Evolutionary conservation across 1,140 invertebrate genomes (phyloP), one percentile per base, ranked within the genome.

Genomic region (Cyrtorhinus lividipennis): DNA sequence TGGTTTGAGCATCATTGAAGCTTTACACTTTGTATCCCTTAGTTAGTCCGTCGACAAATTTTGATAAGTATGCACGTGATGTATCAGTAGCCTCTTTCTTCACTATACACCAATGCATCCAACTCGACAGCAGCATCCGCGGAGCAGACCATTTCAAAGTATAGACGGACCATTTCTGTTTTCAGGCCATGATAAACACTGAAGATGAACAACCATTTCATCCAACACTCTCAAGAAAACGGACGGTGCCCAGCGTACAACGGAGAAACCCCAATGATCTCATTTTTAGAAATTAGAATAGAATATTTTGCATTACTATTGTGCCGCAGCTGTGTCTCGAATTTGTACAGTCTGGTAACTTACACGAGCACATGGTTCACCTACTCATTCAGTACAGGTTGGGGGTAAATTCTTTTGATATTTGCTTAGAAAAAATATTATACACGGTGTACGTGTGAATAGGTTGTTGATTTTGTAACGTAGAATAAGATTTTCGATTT

Each of bases 221-320:
- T 53, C 48, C 5, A 53, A 53, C 8, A 5, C 18, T 20, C 18
- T 20, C 8, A 53, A 20, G 18, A 53, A 53, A 53, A 53, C 48
- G 48, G 48, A 53, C 48, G 48, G 48, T 53, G 48, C 48, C 48
- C 5, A 53, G 48, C 48, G 48, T 53, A 53, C 48, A 53, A 53
- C 48, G 48, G 48, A 13, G 48, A 53, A 53, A 53, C 48, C 48
- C 48, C 48, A 53, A 53, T 53, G 48, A 53, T 53, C 48, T 53
- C 48, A 53, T 15, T 53, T 53, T 53, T n/a, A n/a, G 20, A 20
- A 12, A 53, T 53, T 53, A 53, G 20, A 53, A 53, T 53, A 53
- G 48, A 53, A 53, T 53, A 53, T 53, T 53, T 53, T 53, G 48
- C 48, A 53, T 15, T 53, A 53, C 48, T 53, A 10, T 53, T 53